Evolutionary conservation across 2,113 vertebrate genomes (phyloP).

Genomic region (Dryoscopus gambensis): DNA sequence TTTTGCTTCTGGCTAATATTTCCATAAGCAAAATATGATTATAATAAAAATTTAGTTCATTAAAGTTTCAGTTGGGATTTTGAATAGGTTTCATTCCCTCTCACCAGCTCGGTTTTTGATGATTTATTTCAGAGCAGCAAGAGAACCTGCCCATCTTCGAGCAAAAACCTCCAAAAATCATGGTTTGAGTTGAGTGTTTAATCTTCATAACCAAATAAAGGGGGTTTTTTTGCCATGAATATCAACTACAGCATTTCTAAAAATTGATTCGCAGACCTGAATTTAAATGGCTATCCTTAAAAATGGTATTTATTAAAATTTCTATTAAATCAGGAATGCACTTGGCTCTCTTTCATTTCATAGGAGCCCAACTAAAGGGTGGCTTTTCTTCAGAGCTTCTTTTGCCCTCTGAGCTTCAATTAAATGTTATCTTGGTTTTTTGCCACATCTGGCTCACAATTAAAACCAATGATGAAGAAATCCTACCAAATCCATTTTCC

Average conservation of each 20-base stretch:
- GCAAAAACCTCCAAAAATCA: neutral
- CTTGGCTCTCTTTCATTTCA: neutral
- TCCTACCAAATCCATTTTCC: neutral
- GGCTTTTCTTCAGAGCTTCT: neutral
- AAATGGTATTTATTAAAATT: neutral
- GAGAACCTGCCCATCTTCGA: neutral
- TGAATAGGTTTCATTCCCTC: neutral
- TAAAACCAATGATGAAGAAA: neutral
- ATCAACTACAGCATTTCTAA: neutral
- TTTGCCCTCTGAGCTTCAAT: neutral
- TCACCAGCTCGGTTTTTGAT: neutral
- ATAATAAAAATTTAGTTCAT: neutral
- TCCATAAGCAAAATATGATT: neutral
- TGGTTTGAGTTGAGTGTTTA: neutral
- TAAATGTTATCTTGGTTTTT: fast-evolving
- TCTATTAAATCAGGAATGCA: neutral
- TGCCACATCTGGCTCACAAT: neutral
- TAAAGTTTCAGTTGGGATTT: neutral
- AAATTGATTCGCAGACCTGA: neutral
- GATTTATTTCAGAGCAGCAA: neutral
- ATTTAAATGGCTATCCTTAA: neutral
- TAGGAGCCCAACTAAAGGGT: neutral
- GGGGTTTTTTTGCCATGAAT: neutral
- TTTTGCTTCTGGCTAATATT: neutral
- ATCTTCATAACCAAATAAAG: neutral